Base-by-base conservation (phyloP, 2,113 vertebrate genomes). In the Malurus elegans region DNA sequence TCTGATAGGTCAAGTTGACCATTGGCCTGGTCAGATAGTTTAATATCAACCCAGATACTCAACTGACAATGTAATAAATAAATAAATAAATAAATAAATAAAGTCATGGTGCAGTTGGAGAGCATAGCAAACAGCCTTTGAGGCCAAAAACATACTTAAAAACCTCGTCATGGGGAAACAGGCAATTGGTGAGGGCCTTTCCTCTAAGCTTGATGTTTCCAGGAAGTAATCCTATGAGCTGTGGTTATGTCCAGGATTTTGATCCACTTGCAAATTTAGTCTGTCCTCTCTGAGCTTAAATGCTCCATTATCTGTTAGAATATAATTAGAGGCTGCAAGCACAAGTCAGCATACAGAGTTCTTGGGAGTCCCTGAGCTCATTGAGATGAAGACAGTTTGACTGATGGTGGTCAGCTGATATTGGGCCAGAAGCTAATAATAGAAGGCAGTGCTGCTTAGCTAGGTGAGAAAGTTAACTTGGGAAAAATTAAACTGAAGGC, bases 281-380 rank as follows among this genome's bases (percentile, higher is more conserved):
- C 86, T 95, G 74, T 96, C 95, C 95, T 95, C 89, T 86, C 88
- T 92, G 93, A 98, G 97, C 93, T 96, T 95, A 96, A 98, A 94
- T 93, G 64, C 96, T 97, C 88, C 85, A 96, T 98, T 98, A 98
- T 97, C 93, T 96, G 91, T 97, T 97, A 90, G 94, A 96, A 98
- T 98, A 97, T 98, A 98, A 98, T 98, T 98, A 98, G 95, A 93
- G 78, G 74, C 92, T 97, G 62, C 91, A 93, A 97, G 96, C 95
- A 90, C 65, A 94, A 96, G 94, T 90, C 96, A 95, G 95, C 89
- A 93, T 95, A 70, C 82, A 72, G 93, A 93, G 91, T 95, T 97
- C 86, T 92, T 92, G 95, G 96, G 95, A 97, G 95, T 97, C 98
- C 94, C 98, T 88, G 79, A 97, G 96, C 97, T 98, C 97, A 89